Conservation (phyloP, 2,888 invertebrate genomes). For the Ormyrus thymus region DNA sequence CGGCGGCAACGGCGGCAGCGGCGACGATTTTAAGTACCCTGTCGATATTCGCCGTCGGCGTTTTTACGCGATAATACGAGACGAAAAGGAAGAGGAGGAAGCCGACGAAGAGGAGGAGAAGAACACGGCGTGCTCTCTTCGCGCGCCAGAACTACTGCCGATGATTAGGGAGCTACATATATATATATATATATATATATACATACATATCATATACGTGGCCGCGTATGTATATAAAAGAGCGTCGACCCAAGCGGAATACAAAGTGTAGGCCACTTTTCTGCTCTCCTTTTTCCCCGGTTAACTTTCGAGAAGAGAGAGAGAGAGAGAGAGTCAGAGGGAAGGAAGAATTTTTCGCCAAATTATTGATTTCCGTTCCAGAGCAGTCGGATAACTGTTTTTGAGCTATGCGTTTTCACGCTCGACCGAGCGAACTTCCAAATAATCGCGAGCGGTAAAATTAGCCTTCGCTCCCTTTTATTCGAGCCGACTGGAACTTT, state of each 20-base stretch:
- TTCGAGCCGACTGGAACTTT: background rate
- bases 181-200: slow-evolving; percentile 1
- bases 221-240: too few relatives aligned
- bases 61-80: slow-evolving; percentile 52
- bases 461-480: background rate
- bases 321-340: background rate
- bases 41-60: slow-evolving; percentile 44
- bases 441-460: slow-evolving; percentile 31
- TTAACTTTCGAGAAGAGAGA: too few relatives aligned
- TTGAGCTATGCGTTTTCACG: slow-evolving; percentile 43
- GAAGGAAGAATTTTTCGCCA: slow-evolving; percentile 32
- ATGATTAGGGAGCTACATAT: slow-evolving; percentile 29
- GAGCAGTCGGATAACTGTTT: slow-evolving; percentile 34
- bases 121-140: background rate
- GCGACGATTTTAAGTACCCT: slow-evolving; percentile 48
- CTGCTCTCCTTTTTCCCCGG: background rate
- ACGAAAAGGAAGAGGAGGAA: background rate
- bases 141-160: slow-evolving; percentile 10
- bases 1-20: slow-evolving; percentile 21
- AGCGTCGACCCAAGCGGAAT: slow-evolving; percentile 17
- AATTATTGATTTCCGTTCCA: slow-evolving; percentile 47
- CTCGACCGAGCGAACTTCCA: background rate
- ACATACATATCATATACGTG: too few relatives aligned
- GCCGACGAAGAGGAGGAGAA: background rate
- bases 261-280: slow-evolving; percentile 24